A percentile compares a stretch with the other conserved stretches of the same genome.
Evolutionary conservation across 2,797 vertebrate species (phyloP).

Genomic region (Poeciliopsis turneri): DNA sequence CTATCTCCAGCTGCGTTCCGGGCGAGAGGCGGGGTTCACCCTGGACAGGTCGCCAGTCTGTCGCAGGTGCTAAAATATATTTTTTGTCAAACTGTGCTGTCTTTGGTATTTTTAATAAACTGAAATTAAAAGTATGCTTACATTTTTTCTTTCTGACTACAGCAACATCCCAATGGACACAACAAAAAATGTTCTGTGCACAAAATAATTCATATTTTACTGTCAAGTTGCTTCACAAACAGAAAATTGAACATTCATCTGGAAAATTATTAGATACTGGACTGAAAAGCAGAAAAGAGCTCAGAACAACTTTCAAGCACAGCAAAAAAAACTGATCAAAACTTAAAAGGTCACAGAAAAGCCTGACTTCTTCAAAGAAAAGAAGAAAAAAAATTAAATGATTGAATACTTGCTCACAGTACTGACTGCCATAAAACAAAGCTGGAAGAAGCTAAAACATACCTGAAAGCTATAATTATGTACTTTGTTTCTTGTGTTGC

Average conservation of each 20-base stretch:
- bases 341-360: not conserved
- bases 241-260: not conserved
- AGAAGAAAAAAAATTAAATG: not conserved
- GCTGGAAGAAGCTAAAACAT: not conserved
- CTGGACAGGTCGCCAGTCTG: no score
- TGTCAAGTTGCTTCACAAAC: not conserved
- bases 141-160: not conserved
- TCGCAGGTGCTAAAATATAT: not conserved
- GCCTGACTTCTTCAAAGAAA: not conserved
- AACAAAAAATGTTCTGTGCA: not conserved
- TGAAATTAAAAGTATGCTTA: not conserved
- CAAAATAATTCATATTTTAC: not conserved
- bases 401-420: not conserved
- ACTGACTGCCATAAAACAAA: not conserved
- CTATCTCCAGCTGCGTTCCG: no score
- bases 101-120: not conserved
- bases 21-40: no score
- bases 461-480: not conserved
- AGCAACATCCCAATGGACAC: not conserved
- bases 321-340: not conserved
- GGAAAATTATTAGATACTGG: not conserved
- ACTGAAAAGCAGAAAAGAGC: not conserved
- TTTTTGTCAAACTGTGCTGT: not conserved
- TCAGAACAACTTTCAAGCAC: not conserved
- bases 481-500: not conserved